Percentiles rank a stretch among this genome's conserved stretches.
Conservation (phyloP, 2,113 vertebrate genomes). For the Myxocyprinus asiaticus region DNA sequence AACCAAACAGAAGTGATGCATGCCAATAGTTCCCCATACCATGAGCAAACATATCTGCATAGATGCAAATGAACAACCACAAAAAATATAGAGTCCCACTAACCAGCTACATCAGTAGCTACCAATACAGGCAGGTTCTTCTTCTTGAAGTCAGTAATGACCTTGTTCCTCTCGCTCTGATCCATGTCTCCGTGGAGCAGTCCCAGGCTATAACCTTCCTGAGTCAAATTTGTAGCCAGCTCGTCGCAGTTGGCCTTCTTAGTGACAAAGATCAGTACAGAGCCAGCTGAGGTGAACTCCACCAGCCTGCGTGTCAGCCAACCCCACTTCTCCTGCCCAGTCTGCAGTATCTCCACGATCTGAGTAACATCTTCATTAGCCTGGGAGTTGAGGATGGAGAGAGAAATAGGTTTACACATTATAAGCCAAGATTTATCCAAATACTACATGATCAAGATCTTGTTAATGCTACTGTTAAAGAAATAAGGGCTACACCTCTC, state of each 20-base stretch:
- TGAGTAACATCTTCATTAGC: slow-evolving; percentile 98
- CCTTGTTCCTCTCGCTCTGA: slow-evolving; percentile 98
- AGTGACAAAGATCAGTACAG: slow-evolving; percentile 95
- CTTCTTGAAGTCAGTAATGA: slow-evolving; percentile 97
- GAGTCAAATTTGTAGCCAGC: slow-evolving; percentile 88
- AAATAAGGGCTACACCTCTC: slow-evolving; percentile 81
- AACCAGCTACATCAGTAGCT: slow-evolving; percentile 97
- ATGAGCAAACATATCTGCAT: no score
- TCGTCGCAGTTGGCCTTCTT: slow-evolving; percentile 96
- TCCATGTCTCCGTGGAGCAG: slow-evolving; percentile 98
- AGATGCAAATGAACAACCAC: neutral
- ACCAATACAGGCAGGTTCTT: slow-evolving; percentile 90
- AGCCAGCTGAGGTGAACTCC: slow-evolving; percentile 93
- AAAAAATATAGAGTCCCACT: slow-evolving; percentile 30
- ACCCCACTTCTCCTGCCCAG: slow-evolving; percentile 88
- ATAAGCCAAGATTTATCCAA: neutral
- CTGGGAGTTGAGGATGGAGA: slow-evolving; percentile 62
- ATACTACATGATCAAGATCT: neutral
- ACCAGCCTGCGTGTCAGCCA: slow-evolving; percentile 93
- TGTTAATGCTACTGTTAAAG: neutral
- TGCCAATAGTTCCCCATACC: neutral
- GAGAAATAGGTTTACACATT: neutral
- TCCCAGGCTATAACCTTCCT: slow-evolving; percentile 92
- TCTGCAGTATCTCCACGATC: slow-evolving; percentile 88
- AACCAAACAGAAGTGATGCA: neutral